Evolutionary conservation across 23 tunicate genomes (phyloP), one percentile per base, ranked within the genome.

Genomic region (Botrylloides violaceus): DNA sequence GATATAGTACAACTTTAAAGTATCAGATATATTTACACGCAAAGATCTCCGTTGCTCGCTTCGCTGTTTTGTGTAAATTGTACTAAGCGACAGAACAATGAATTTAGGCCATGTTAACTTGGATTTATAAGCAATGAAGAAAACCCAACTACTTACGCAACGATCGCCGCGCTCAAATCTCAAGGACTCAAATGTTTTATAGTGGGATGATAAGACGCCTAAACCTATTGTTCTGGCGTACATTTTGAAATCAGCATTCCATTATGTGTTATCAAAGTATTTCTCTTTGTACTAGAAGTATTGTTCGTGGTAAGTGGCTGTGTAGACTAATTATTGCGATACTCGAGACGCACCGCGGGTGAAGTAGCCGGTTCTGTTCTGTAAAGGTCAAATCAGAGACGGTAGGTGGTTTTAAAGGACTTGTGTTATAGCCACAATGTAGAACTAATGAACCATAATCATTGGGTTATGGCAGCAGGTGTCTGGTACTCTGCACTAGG

Each of bases 181-280:
- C 70, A 63, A 63, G 70, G 70, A 63, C 70, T 63, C 70, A 34
- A 27, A 27, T 33, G 70, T 63, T 33, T 63, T 63, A 34, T 7
- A 63, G 70, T 63, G 36, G 70, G 70, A 19, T 7, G 70, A 33
- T 63, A 33, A 31, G 70, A 63, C 70, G 70, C 70, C 33, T 63
- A 3, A 26, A 19, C 32, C 70, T 28, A 63, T 63, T 63, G 70
- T 63, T 63, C 36, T 3, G 23, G 9, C 20, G 35, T 43, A 9
- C 36, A 25, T 34, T 29, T 63, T 63, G 33, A 29, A 63, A 6
- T 25, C n/a, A 3, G 35, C 4, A 63, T 63, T 29, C 70, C 35
- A 63, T 63, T 63, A 63, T 63, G 29, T 15, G 36, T 63, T 43
- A 43, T 9, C 53, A 43, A 7, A 15, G 53, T 43, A 43, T 9